These are phyloP conservation scores for Sarcophaga subvicina DNA, from an alignment of 2,888 invertebrate species.

Conservation along the genomic window DNA sequence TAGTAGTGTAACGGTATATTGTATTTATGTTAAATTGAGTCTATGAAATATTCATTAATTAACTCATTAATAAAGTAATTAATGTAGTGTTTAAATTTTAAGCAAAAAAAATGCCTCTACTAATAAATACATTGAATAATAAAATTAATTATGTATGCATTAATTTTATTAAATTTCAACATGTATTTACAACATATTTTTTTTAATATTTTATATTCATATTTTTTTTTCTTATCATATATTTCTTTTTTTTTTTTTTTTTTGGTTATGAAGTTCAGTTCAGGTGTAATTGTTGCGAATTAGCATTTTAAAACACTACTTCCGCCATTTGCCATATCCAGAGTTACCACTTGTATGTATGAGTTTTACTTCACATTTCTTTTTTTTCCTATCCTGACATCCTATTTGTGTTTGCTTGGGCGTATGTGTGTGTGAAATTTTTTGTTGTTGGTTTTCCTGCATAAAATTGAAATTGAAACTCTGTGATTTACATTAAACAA, in stretches of 20 bases:
- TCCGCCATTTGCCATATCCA: neutral
- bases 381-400: neutral
- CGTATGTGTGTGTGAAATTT: neutral
- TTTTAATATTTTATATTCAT: neutral
- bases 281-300: slow-evolving; percentile 22
- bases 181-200: neutral
- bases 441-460: neutral
- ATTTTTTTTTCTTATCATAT: neutral
- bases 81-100: slow-evolving; percentile 43
- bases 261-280: slow-evolving; percentile 12
- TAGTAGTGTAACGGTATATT: neutral
- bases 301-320: neutral
- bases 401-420: no score
- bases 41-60: slow-evolving; percentile 52
- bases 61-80: slow-evolving; percentile 59
- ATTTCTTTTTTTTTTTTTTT: neutral
- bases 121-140: slow-evolving; percentile 11
- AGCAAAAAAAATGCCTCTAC: neutral
- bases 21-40: slow-evolving; percentile 41
- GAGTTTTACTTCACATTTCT: no score
- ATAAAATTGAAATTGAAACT: slow-evolving; percentile 52
- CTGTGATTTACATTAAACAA: slow-evolving; percentile 63
- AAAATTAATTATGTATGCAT: slow-evolving; percentile 15
- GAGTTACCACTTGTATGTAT: neutral
- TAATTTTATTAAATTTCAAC: neutral